These are phyloP conservation scores for Protophormia terraenovae DNA, from an alignment of 2,888 invertebrate species.

Conservation along the genomic window DNA sequence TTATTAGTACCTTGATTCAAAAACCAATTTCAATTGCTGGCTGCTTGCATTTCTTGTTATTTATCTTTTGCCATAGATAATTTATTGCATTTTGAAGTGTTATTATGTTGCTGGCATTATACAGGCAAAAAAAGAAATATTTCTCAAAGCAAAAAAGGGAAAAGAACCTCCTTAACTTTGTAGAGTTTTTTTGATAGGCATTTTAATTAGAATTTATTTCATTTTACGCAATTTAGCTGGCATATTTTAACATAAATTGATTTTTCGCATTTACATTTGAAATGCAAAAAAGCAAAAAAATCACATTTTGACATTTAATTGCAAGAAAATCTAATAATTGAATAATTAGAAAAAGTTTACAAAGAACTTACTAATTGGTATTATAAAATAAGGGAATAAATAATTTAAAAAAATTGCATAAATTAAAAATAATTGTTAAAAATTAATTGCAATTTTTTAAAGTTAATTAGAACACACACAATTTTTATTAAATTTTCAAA, in stretches of 20 bases:
- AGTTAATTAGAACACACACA: no score
- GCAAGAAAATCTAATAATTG: slow-evolving; percentile 63
- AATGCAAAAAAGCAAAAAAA: not conserved
- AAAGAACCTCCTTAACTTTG: slow-evolving; percentile 9
- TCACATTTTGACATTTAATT: slow-evolving; percentile 58
- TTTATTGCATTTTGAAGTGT: slow-evolving; percentile 69
- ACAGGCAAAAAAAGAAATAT: slow-evolving; percentile 30
- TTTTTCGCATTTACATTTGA: slow-evolving; percentile 24
- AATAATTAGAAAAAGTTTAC: slow-evolving; percentile 63
- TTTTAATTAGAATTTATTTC: slow-evolving; percentile 69
- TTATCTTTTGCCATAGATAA: slow-evolving; percentile 67
- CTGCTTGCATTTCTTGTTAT: slow-evolving; percentile 41
- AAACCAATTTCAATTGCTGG: slow-evolving; percentile 58
- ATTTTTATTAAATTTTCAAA: no score
- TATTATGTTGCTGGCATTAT: slow-evolving; percentile 56
- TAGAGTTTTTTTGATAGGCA: slow-evolving; percentile 66
- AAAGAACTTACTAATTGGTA: not conserved
- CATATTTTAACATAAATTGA: slow-evolving; percentile 68
- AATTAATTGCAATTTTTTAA: no score
- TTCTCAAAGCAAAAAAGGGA: slow-evolving; percentile 22
- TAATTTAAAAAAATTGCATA: no score
- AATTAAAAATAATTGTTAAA: no score
- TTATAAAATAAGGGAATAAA: not conserved
- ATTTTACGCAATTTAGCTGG: slow-evolving; percentile 65
- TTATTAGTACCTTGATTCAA: not conserved